A percentile compares a stretch with the other conserved stretches of the same genome.
phyloP scores from a whole-genome alignment of 1,140 invertebrate genomes.

The Drosophila quadrilineata region DNA sequence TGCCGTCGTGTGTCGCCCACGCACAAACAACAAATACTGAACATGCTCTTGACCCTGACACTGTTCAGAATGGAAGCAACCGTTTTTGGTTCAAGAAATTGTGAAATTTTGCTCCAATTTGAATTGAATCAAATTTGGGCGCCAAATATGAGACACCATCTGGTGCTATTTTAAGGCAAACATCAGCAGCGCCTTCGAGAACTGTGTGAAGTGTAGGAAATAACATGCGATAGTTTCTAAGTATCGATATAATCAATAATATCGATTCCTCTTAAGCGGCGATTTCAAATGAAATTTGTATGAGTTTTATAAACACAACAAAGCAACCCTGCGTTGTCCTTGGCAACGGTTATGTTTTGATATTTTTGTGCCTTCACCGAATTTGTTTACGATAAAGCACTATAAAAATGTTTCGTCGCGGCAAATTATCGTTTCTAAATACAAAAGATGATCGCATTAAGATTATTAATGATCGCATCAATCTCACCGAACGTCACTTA shows the following conservation, averaged over 20 bases:
- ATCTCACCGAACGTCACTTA: slow-evolving; percentile 86
- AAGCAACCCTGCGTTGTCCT: slow-evolving; percentile 27
- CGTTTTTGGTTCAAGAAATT: no score
- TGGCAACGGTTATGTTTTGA: slow-evolving; percentile 43
- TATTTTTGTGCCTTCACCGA: slow-evolving; percentile 4
- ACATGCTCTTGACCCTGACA: slow-evolving; percentile 57
- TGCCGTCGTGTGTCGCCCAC: slow-evolving; percentile 15
- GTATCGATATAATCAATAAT: background rate
- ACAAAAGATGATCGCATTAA: slow-evolving; percentile 79
- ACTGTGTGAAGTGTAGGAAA: no score
- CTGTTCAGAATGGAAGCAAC: slow-evolving; percentile 9
- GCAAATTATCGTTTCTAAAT: slow-evolving; percentile 68
- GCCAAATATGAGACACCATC: no score
- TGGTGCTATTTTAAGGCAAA: no score
- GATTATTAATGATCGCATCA: slow-evolving; percentile 87
- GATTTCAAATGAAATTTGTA: background rate
- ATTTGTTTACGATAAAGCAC: slow-evolving; percentile 7
- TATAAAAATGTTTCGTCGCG: slow-evolving; percentile 68
- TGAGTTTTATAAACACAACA: background rate
- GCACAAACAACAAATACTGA: background rate
- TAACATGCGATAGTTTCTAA: no score
- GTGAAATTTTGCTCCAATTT: no score
- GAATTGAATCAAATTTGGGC: no score
- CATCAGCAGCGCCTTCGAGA: no score
- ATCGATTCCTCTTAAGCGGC: background rate